phyloP scores from a whole-genome alignment of 2,888 invertebrate species.

The Endotricha flammealis region DNA sequence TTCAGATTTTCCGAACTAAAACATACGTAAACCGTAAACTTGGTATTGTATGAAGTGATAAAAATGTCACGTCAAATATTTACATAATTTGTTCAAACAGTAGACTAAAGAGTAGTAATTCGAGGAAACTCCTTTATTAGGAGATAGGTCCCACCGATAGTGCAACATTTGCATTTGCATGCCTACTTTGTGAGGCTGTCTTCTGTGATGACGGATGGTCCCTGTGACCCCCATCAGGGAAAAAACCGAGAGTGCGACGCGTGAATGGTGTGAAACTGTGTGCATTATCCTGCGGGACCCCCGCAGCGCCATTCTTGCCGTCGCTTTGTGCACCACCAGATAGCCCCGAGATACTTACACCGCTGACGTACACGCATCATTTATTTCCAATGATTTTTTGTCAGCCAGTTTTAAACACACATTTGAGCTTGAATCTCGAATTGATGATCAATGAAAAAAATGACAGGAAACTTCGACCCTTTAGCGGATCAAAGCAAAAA shows the following conservation, averaged over 20 bases:
- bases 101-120: conserved; percentile 12
- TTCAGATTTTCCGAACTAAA: no score
- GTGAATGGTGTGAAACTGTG: conserved; percentile 62
- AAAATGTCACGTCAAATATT: not conserved
- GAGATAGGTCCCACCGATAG: conserved; percentile 16
- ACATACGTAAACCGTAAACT: no score
- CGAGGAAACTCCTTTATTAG: conserved; percentile 17
- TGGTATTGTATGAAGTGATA: no score
- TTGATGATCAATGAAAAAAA: conserved; percentile 44
- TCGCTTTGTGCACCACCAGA: conserved; percentile 47
- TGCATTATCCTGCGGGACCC: conserved; percentile 48
- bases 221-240: conserved; percentile 48
- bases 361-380: conserved; percentile 53
- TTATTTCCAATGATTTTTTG: conserved; percentile 52
- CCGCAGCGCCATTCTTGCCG: conserved; percentile 57
- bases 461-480: conserved; percentile 30
- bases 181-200: conserved; percentile 25
- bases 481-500: conserved; percentile 27
- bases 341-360: conserved; percentile 31
- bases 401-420: conserved; percentile 43
- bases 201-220: conserved; percentile 46
- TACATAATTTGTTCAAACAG: conserved; percentile 10
- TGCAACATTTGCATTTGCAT: conserved; percentile 38
- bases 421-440: conserved; percentile 30
- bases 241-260: conserved; percentile 47